phyloP scores from a whole-genome alignment of 2,113 vertebrate species.

The Callionymus lyra region DNA sequence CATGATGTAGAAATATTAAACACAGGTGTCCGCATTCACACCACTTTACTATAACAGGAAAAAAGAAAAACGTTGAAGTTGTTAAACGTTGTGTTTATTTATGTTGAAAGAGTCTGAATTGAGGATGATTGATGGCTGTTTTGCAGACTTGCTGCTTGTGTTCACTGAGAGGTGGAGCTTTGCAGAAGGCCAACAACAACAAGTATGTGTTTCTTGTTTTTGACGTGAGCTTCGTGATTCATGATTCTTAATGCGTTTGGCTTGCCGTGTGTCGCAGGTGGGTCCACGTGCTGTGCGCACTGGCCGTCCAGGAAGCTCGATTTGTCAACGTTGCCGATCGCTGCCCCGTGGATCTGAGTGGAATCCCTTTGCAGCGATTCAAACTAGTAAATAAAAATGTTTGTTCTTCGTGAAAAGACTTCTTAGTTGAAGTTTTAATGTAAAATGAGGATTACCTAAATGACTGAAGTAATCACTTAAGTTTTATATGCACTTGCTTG shows the following conservation, averaged over 20 bases:
- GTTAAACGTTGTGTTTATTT: no score
- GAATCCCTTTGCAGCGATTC: constrained; percentile 87
- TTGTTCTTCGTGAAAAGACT: not conserved
- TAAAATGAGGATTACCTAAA: no score
- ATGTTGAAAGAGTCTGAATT: no score
- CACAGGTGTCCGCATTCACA: not conserved
- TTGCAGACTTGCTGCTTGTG: constrained; percentile 91
- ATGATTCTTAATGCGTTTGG: not conserved
- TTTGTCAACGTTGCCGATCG: constrained; percentile 83
- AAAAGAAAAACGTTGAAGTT: no score
- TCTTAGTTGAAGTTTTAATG: not conserved
- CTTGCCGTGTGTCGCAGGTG: constrained; percentile 67
- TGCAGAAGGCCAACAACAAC: constrained; percentile 91
- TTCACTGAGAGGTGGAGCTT: constrained; percentile 85
- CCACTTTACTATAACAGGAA: not conserved
- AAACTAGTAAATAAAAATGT: constrained; percentile 74
- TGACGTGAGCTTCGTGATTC: not conserved
- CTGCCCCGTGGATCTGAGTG: constrained; percentile 86
- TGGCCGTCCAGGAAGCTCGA: constrained; percentile 84
- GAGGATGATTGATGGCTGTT: constrained; percentile 1
- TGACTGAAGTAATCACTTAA: not conserved
- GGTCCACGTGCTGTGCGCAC: constrained; percentile 91
- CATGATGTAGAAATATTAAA: not conserved
- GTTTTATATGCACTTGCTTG: not conserved
- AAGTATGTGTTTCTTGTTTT: constrained; percentile 69